phyloP scores from a whole-genome alignment of 2,888 invertebrate species.

The Halocaridina rubra region DNA sequence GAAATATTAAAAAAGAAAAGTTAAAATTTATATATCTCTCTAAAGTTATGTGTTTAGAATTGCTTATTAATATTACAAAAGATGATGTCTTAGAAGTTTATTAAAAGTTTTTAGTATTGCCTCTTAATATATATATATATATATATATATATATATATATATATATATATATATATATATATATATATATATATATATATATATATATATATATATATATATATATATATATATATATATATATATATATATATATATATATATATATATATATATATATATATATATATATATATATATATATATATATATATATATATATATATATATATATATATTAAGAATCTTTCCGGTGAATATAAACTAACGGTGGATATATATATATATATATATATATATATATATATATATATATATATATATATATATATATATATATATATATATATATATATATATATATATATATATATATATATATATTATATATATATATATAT shows the following conservation, averaged over 20 bases:
- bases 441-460: too few species aligned
- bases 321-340: not conserved
- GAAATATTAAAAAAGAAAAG: not conserved
- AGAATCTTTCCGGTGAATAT: too few species aligned
- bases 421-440: too few species aligned
- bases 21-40: too few species aligned
- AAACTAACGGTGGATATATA: too few species aligned
- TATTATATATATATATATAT: too few species aligned
- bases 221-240: not conserved
- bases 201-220: not conserved
- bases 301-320: not conserved
- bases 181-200: not conserved
- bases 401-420: too few species aligned
- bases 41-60: too few species aligned
- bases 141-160: not conserved
- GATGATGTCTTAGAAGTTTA: not conserved
- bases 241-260: not conserved
- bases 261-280: not conserved
- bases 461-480: too few species aligned
- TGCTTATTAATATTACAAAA: too few species aligned
- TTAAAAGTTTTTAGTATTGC: not conserved
- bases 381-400: too few species aligned
- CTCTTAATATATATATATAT: not conserved
- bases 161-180: not conserved
- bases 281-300: not conserved